Evolutionary conservation across 2,797 vertebrate species (phyloP).

Genomic region (Hoplostethus atlanticus): DNA sequence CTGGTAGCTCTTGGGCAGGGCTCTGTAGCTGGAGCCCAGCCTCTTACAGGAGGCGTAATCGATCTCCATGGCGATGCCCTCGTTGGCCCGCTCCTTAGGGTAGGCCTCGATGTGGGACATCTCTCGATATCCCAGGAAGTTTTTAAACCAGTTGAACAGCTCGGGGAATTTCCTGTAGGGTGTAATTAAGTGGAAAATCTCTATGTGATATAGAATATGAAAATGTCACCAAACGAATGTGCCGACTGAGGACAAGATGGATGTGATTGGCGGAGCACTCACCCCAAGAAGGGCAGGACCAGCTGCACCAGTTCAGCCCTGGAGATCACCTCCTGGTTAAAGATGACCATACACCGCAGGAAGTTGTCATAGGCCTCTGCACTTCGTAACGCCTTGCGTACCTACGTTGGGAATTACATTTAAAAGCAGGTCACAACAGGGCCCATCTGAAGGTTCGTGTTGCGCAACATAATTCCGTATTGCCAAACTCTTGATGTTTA

Average conservation of each 20-base stretch:
- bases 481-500: neutral
- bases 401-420: slow-evolving; percentile 75
- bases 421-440: neutral
- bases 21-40: slow-evolving; percentile 97
- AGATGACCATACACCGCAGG: slow-evolving; percentile 96
- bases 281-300: slow-evolving; percentile 97
- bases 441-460: too few relatives aligned
- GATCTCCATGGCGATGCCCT: slow-evolving; percentile 99
- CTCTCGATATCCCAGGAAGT: slow-evolving; percentile 97
- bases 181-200: neutral
- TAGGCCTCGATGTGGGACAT: slow-evolving; percentile 94
- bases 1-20: slow-evolving; percentile 98
- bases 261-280: slow-evolving; percentile 57
- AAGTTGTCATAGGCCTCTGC: slow-evolving; percentile 97
- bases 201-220: neutral
- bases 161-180: slow-evolving; percentile 94
- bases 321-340: slow-evolving; percentile 99
- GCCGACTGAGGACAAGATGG: neutral
- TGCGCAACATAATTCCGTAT: too few relatives aligned
- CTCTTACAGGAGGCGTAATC: slow-evolving; percentile 99
- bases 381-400: slow-evolving; percentile 96
- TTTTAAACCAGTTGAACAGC: slow-evolving; percentile 99
- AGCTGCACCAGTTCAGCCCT: slow-evolving; percentile 96
- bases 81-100: slow-evolving; percentile 96
- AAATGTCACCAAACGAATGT: neutral